Percentiles rank a stretch among this genome's conserved stretches.
phyloP scores from a whole-genome alignment of 1,140 invertebrate species.

The Trinorchestia longiramus region DNA sequence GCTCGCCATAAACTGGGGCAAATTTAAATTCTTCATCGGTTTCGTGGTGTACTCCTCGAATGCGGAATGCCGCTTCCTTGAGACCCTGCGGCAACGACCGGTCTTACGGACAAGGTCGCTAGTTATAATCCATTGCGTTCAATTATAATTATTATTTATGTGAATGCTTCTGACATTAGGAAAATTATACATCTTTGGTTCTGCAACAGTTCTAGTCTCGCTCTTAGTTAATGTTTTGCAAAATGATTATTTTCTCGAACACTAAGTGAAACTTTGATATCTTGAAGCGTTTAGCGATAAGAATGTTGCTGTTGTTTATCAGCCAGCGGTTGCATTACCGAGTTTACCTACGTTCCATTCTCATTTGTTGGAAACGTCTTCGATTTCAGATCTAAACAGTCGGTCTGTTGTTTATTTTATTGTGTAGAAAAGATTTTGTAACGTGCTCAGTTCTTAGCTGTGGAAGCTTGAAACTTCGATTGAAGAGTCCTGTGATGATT shows the following conservation, averaged over 20 bases:
- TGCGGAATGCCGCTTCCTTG: background rate
- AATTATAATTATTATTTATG: background rate
- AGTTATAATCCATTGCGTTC: background rate
- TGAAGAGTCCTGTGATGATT: too few relatives aligned
- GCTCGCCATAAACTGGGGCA: background rate
- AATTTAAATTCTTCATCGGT: conserved; percentile 27
- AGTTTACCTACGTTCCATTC: background rate
- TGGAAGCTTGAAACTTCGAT: too few relatives aligned
- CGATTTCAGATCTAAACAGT: too few relatives aligned
- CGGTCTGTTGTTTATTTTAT: too few relatives aligned
- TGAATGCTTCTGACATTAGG: background rate
- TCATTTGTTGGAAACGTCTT: background rate
- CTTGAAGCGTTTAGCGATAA: background rate
- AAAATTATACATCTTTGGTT: background rate
- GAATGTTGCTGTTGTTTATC: background rate
- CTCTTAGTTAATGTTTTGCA: too few relatives aligned
- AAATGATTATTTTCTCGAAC: too few relatives aligned
- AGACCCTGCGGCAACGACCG: background rate
- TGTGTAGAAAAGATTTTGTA: too few relatives aligned
- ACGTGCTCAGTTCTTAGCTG: too few relatives aligned
- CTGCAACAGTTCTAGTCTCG: too few relatives aligned
- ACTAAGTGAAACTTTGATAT: too few relatives aligned
- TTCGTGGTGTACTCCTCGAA: background rate
- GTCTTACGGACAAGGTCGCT: background rate
- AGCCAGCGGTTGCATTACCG: background rate